Base-by-base conservation (phyloP, 1,140 invertebrate species). In the Holotrichia oblita region DNA sequence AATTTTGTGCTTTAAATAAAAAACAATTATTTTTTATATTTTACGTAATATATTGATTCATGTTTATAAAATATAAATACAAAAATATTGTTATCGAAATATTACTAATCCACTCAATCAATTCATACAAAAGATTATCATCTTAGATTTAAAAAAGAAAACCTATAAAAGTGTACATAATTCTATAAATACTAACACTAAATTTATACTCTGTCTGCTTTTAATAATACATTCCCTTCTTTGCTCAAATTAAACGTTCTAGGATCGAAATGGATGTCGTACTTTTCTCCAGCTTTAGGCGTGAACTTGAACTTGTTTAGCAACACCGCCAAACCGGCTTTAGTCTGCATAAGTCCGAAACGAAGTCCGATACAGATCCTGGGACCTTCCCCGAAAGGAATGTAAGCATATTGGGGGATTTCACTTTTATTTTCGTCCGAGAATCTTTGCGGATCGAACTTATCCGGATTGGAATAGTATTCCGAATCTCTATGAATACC, bases 401-500 rank as follows among this genome's bases (percentile, higher is more conserved):
- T 8, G 72, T 78, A 78, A 14, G 78, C 72, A 44, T 22, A 79
- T 6, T 64, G 64, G 20, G 59, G 22, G 2, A 73, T 81, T 10
- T 48, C 55, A 22, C 40, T 74, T n/a, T 34, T 91, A 85, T 88
- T 87, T 81, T 90, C 90, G 2, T 88, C 85, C 10, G 86, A 83
- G 83, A 94, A 94, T 80, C 93, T 86, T 59, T 93, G 91, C 0
- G 94, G 94, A 85, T 93, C 88, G 81, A 93, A 95, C 10, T 83
- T 85, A 6, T 91, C 88, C 6, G 94, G 93, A 80, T 94, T 87
- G 2, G 90, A 87, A 84, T 89, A 95, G 76, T 90, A 87, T 14
- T 89, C 85, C 0, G 90, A 88, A 87, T 94, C 91, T 40, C 89
- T 85, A 80, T 95, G 93, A 24, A 94, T 88, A 24, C 89, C 89